A percentile compares a stretch with the other conserved stretches of the same genome.
Evolutionary conservation across 1,140 invertebrate genomes (phyloP).

Genomic region (Pseudoatta argentina): DNA sequence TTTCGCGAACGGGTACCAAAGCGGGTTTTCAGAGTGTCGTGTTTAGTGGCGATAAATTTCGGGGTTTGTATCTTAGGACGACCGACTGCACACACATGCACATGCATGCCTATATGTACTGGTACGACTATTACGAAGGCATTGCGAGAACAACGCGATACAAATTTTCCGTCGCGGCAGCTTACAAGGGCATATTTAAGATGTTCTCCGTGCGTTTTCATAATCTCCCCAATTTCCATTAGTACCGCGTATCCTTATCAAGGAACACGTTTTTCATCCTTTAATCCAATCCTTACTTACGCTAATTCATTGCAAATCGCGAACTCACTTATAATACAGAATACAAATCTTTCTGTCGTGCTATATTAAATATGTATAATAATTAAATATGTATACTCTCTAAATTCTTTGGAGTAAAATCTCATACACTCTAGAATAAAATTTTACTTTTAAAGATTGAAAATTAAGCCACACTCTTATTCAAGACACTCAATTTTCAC

Average conservation of each 20-base stretch:
- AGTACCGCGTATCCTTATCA: conserved; percentile 66
- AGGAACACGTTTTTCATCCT: conserved; percentile 38
- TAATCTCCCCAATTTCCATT: conserved; percentile 82
- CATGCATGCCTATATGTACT: background rate
- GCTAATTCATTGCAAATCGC: conserved; percentile 14
- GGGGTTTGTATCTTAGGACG: conserved; percentile 69
- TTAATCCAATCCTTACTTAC: background rate
- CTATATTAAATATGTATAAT: too few species aligned
- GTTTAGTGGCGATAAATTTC: conserved; percentile 78
- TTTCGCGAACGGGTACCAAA: conserved; percentile 60
- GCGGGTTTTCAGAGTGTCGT: conserved; percentile 68
- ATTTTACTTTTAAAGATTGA: too few species aligned
- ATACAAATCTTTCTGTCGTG: background rate
- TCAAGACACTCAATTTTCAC: too few species aligned
- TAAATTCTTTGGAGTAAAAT: too few species aligned
- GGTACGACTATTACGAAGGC: conserved; percentile 43
- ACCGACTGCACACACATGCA: conserved; percentile 26
- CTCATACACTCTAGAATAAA: too few species aligned
- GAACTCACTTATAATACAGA: background rate
- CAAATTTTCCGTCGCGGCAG: conserved; percentile 74
- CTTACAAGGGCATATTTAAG: conserved; percentile 73
- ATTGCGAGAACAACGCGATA: conserved; percentile 43
- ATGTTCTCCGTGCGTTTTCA: conserved; percentile 74
- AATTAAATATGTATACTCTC: too few species aligned
- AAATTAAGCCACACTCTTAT: too few species aligned